A percentile compares a stretch with the other conserved stretches of the same genome.
phyloP scores from a whole-genome alignment of 2,888 invertebrate species.

The Tuta absoluta region DNA sequence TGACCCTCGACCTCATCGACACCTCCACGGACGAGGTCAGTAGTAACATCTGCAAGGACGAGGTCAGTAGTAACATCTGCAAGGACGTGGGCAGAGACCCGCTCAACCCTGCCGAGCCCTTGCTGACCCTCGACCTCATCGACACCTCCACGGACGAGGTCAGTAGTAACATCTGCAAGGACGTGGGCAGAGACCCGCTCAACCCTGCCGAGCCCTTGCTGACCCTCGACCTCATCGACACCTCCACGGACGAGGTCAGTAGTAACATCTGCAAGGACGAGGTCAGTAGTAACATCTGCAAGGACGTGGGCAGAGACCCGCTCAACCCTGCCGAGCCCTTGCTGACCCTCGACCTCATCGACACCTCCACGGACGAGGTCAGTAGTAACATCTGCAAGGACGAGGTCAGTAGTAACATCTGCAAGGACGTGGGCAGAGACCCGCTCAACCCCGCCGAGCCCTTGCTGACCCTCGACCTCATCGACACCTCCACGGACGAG shows the following conservation, averaged over 20 bases:
- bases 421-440: slow-evolving; percentile 83
- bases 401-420: no score
- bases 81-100: slow-evolving; percentile 83
- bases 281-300: no score
- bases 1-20: slow-evolving; percentile 86
- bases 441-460: slow-evolving; percentile 82
- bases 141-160: slow-evolving; percentile 84
- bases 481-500: slow-evolving; percentile 85
- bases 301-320: slow-evolving; percentile 82
- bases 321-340: slow-evolving; percentile 82
- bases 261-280: no score
- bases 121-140: slow-evolving; percentile 85
- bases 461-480: slow-evolving; percentile 84
- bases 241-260: slow-evolving; percentile 76
- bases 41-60: no score
- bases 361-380: slow-evolving; percentile 82
- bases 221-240: slow-evolving; percentile 86
- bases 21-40: slow-evolving; percentile 80
- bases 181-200: slow-evolving; percentile 82
- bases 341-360: slow-evolving; percentile 85
- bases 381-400: no score
- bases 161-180: slow-evolving; percentile 70
- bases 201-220: slow-evolving; percentile 83
- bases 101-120: slow-evolving; percentile 81
- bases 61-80: no score